phyloP scores from a whole-genome alignment of 1,140 invertebrate genomes.

The Propsilocerus akamusi region DNA sequence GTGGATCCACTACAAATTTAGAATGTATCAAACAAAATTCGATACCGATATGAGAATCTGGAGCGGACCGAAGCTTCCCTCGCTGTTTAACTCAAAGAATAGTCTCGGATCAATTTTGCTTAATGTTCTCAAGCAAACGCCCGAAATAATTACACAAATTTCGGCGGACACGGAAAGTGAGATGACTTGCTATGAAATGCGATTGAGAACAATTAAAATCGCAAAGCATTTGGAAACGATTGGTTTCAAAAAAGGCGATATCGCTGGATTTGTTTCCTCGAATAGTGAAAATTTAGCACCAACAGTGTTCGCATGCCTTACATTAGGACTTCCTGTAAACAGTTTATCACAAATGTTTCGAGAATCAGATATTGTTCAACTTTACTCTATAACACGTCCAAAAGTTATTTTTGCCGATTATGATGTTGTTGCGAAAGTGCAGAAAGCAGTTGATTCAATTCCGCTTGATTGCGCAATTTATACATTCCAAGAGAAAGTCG shows the following conservation, averaged over 20 bases:
- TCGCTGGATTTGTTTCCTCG: not conserved
- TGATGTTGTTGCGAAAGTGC: conserved; percentile 13
- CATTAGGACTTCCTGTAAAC: conserved; percentile 20
- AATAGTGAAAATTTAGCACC: not conserved
- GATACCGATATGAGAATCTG: not conserved
- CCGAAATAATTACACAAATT: not conserved
- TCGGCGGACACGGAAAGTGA: not conserved
- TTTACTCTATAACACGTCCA: conserved; percentile 19
- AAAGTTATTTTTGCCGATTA: conserved; percentile 20
- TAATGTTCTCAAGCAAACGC: not conserved
- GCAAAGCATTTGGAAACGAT: not conserved
- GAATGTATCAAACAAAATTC: no score
- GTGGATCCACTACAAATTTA: no score
- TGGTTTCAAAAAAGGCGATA: not conserved
- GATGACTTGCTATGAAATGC: not conserved
- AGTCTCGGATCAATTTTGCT: not conserved
- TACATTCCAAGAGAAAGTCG: conserved; percentile 15
- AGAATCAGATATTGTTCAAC: conserved; percentile 7
- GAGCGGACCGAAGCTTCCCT: not conserved
- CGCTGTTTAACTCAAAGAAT: not conserved
- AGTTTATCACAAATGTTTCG: conserved; percentile 16
- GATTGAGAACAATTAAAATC: not conserved
- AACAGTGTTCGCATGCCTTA: conserved; percentile 14
- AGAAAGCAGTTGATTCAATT: conserved; percentile 13
- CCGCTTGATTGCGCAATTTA: conserved; percentile 14